Percentiles rank a stretch among this genome's conserved stretches.
These are phyloP conservation scores for Polydrusus pterygomalis DNA, from an alignment of 2,888 invertebrate species.

Conservation along the genomic window DNA sequence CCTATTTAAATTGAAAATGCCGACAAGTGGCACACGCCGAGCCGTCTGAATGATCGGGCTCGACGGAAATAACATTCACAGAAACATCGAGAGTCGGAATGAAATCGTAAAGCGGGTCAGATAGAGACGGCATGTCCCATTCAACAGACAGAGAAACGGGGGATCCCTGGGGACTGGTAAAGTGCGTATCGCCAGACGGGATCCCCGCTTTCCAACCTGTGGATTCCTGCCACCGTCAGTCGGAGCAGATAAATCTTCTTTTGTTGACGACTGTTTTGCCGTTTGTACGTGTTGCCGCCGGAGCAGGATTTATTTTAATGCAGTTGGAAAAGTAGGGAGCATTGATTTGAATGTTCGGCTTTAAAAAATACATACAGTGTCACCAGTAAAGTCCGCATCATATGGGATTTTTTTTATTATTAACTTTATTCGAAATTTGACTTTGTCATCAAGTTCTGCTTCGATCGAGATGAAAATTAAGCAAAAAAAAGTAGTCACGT, in stretches of 20 bases:
- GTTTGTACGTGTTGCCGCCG: constrained; percentile 52
- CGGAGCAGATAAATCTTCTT: constrained; percentile 69
- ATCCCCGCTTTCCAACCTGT: constrained; percentile 70
- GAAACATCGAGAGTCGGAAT: constrained; percentile 50
- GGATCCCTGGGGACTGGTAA: constrained; percentile 64
- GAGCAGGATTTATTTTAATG: constrained; percentile 28
- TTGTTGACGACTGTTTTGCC: constrained; percentile 58
- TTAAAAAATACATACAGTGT: too few relatives aligned
- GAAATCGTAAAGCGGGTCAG: constrained; percentile 47
- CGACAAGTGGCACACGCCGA: constrained; percentile 28
- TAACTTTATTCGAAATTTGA: too few relatives aligned
- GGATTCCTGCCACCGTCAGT: constrained; percentile 66
- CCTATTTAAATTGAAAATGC: constrained; percentile 1
- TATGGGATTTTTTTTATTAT: too few relatives aligned
- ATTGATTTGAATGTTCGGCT: constrained; percentile 30
- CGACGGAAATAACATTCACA: constrained; percentile 53
- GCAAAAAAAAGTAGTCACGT: too few relatives aligned
- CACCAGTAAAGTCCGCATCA: too few relatives aligned
- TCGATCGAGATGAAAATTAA: too few relatives aligned
- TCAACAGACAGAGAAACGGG: constrained; percentile 69
- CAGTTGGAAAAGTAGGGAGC: constrained; percentile 9
- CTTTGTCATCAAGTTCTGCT: too few relatives aligned
- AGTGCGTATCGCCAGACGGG: constrained; percentile 63
- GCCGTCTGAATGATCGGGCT: constrained; percentile 27
- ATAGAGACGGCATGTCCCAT: constrained; percentile 67